Percentiles rank a stretch among this genome's conserved stretches.
Conservation (phyloP, 2,113 vertebrate genomes). For the Hemicordylus capensis region DNA sequence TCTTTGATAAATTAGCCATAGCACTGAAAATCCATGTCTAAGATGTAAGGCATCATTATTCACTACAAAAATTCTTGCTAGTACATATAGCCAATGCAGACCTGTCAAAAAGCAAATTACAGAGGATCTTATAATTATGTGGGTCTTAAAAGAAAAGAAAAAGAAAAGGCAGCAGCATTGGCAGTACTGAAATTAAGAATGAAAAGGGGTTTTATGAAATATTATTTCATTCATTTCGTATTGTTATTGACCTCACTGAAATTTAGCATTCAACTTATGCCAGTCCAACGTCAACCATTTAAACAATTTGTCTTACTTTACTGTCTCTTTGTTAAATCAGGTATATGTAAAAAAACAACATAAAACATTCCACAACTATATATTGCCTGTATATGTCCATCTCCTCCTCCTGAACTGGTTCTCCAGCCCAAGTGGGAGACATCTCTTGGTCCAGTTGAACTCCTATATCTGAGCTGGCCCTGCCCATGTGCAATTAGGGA, state of each 20-base stretch:
- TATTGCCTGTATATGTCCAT: background rate
- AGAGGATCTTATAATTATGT: conserved; percentile 43
- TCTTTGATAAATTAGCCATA: conserved; percentile 55
- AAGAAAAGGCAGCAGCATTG: background rate
- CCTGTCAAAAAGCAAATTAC: conserved; percentile 45
- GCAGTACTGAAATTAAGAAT: background rate
- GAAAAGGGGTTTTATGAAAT: background rate
- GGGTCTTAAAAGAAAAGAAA: background rate
- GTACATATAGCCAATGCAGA: conserved; percentile 41
- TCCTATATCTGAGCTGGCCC: no score
- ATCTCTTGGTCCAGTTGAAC: no score
- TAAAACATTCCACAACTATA: background rate
- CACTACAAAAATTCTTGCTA: conserved; percentile 35
- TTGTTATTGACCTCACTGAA: background rate
- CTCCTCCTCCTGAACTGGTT: background rate
- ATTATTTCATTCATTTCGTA: background rate
- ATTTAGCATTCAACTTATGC: conserved; percentile 2
- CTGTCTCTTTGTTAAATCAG: conserved; percentile 2
- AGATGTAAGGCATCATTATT: background rate
- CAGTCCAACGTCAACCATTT: background rate
- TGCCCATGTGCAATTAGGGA: no score
- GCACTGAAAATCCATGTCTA: conserved; percentile 58
- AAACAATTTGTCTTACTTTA: background rate
- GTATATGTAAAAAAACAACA: background rate
- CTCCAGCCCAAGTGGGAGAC: background rate